Conservation (phyloP, 2,797 vertebrate species). For the Ciconia nigra region DNA sequence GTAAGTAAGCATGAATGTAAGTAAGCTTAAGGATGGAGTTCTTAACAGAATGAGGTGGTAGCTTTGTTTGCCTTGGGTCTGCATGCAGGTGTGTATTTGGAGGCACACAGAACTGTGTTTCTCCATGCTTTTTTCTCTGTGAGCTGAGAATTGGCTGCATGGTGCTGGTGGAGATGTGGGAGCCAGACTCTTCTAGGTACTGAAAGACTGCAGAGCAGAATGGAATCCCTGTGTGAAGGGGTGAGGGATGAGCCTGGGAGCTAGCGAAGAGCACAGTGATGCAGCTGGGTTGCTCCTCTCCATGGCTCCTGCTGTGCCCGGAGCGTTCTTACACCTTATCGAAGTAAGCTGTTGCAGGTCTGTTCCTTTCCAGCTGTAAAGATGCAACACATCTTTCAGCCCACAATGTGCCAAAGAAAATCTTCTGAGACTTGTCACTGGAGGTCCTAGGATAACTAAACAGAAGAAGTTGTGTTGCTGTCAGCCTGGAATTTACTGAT, state of each 20-base stretch:
- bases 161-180: not conserved
- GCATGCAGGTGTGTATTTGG: accelerated
- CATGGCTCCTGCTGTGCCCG: accelerated
- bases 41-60: not conserved
- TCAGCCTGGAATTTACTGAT: not conserved
- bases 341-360: not conserved
- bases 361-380: not conserved
- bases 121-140: not conserved
- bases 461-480: not conserved
- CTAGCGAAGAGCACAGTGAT: not conserved
- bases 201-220: not conserved
- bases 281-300: not conserved
- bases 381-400: not conserved
- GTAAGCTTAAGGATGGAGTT: not conserved
- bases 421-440: not conserved
- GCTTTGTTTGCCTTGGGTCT: not conserved
- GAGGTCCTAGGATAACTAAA: not conserved
- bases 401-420: not conserved
- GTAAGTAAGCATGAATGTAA: not conserved
- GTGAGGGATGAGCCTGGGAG: not conserved
- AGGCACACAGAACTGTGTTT: not conserved
- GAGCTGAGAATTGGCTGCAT: not conserved
- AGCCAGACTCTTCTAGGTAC: not conserved
- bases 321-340: not conserved
- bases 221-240: not conserved